Conservation (phyloP, 2,888 invertebrate genomes). For the Thecophora atra region DNA sequence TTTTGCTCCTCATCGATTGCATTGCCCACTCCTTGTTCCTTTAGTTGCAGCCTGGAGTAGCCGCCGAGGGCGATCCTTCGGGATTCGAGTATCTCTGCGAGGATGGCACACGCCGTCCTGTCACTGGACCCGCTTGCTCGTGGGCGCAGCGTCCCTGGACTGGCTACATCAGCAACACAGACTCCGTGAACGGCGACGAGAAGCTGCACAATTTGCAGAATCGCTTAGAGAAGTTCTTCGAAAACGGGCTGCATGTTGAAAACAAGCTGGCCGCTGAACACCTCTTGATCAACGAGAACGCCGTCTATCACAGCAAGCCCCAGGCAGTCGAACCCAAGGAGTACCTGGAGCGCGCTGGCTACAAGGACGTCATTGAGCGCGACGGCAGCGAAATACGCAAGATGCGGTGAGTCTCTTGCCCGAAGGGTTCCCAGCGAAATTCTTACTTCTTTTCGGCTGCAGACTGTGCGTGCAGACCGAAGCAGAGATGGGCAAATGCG, state of each 20-base stretch:
- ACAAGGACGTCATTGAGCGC: constrained; percentile 77
- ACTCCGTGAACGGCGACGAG: constrained; percentile 59
- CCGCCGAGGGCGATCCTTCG: constrained; percentile 72
- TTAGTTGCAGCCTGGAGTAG: constrained; percentile 73
- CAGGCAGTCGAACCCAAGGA: constrained; percentile 67
- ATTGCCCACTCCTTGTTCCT: not conserved
- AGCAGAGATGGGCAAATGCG: constrained; percentile 79
- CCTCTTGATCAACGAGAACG: constrained; percentile 73
- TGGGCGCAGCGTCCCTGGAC: constrained; percentile 92
- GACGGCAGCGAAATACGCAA: constrained; percentile 76
- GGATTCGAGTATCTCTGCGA: constrained; percentile 82
- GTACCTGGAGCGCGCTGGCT: constrained; percentile 74
- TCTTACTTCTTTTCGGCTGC: not conserved
- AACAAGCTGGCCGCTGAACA: constrained; percentile 65
- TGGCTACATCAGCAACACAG: constrained; percentile 76
- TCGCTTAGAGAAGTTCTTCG: constrained; percentile 63
- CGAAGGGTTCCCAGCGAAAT: not conserved
- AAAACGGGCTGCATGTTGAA: constrained; percentile 59
- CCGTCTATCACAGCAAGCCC: constrained; percentile 67
- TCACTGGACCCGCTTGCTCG: constrained; percentile 75
- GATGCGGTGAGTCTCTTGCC: constrained; percentile 61
- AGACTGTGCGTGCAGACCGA: constrained; percentile 75
- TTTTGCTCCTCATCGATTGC: not conserved
- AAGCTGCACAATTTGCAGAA: constrained; percentile 59
- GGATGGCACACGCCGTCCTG: constrained; percentile 76